Conservation (phyloP, 2,888 invertebrate species). For the Lysandra bellargus region DNA sequence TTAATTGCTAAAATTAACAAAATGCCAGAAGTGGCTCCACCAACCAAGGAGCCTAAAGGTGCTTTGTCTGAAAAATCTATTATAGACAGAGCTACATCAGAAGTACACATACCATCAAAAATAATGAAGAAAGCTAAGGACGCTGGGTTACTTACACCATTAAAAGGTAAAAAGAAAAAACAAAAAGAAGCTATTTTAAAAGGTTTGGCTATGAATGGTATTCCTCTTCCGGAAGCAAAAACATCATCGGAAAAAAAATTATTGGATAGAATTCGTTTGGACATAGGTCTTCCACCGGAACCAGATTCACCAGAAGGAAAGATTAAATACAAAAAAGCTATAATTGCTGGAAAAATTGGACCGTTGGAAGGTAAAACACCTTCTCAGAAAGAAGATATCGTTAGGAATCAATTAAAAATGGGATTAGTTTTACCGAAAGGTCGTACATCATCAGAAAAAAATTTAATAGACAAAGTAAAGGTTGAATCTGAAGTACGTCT, state of each 20-base stretch:
- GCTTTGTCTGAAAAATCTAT: background rate
- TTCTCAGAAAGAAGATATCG: constrained; percentile 40
- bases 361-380: constrained; percentile 42
- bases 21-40: background rate
- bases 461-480: constrained; percentile 28
- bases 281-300: constrained; percentile 40
- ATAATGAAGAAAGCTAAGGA: constrained; percentile 31
- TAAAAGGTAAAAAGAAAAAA: constrained; percentile 38
- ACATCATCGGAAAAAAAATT: constrained; percentile 38
- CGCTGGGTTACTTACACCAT: constrained; percentile 35
- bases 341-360: constrained; percentile 8
- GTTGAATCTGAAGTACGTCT: constrained; percentile 25
- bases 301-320: constrained; percentile 33
- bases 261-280: constrained; percentile 35
- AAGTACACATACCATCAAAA: constrained; percentile 37
- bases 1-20: constrained; percentile 40
- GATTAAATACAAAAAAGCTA: constrained; percentile 1
- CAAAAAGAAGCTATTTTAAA: constrained; percentile 41
- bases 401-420: constrained; percentile 25
- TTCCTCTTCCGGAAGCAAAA: constrained; percentile 40
- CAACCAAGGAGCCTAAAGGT: background rate
- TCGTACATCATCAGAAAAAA: constrained; percentile 30
- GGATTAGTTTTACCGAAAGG: constrained; percentile 34
- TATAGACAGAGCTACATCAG: constrained; percentile 29
- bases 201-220: constrained; percentile 38